Evolutionary conservation across 2,888 invertebrate species (phyloP), one percentile per base, ranked within the genome.

Genomic region (Mallateleia sp.): DNA sequence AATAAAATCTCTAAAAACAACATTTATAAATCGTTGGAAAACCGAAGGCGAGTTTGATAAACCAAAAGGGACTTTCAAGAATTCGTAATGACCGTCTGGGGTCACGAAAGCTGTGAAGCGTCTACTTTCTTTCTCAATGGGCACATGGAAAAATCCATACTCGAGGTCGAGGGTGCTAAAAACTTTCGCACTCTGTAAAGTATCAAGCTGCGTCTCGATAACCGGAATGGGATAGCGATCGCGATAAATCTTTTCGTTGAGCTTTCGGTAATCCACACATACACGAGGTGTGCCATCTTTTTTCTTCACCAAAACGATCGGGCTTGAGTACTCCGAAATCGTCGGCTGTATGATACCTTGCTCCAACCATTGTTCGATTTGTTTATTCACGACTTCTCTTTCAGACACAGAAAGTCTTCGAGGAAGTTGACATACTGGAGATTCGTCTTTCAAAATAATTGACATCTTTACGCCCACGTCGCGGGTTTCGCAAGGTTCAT

Each of bases 141-240:
- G 58, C n/a, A 89, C 85, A 62, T 89, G 89, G n/a, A 86, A 84
- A 71, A 89, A 86, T 9, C 82, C 88, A 38, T 88, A 82, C 54
- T 85, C 66, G 7, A 89, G 60, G 38, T 86, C 88, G 14, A 89
- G n/a, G 7, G 80, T 75, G 18, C 69, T 79, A 52, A 83, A 88
- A 52, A 88, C 47, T 52, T 45, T 77, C 1, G 85, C 85, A 15
- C 60, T 74, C 50, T 67, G 66, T 9, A 89, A 38, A 28, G 24
- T 18, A 45, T 89, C 89, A 25, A 89, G 25, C 22, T 85, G 82
- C n/a, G 75, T 71, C n/a, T 89, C 89, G 24, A 89, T 86, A 11
- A 85, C 50, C 0, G 89, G 89, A 15, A 89, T 45, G 0, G 89
- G 83, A 47, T 74, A 86, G 4, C 85, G 78, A 74, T 89, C 88